Evolutionary conservation across 2,797 vertebrate genomes (phyloP).

Genomic region (Melanotaenia trifasciata): DNA sequence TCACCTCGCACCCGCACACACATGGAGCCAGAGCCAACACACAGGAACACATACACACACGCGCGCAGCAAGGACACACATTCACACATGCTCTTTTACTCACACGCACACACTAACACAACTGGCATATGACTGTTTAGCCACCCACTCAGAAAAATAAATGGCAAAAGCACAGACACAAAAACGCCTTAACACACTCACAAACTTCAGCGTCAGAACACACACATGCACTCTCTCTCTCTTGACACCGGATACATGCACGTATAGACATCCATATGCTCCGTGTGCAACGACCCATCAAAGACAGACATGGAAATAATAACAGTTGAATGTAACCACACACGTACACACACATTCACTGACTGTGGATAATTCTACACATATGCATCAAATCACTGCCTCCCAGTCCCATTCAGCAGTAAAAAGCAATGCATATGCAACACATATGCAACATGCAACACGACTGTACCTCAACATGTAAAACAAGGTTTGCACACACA

Average conservation of each 20-base stretch:
- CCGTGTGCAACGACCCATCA: conserved; percentile 78
- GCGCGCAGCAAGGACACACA: conserved; percentile 17
- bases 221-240: conserved; percentile 35
- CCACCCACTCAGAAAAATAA: conserved; percentile 82
- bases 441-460: conserved; percentile 66
- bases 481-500: conserved; percentile 40
- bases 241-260: conserved; percentile 73
- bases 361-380: conserved; percentile 76
- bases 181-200: conserved; percentile 47
- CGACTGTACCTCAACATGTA: conserved; percentile 46
- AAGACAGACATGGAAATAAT: conserved; percentile 80
- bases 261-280: conserved; percentile 75
- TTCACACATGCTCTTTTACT: conserved; percentile 19
- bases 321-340: conserved; percentile 72
- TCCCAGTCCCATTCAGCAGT: conserved; percentile 53
- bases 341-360: conserved; percentile 49
- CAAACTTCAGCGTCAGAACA: conserved; percentile 36
- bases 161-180: conserved; percentile 67
- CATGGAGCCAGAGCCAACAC: conserved; percentile 77
- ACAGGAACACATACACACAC: conserved; percentile 43
- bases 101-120: conserved; percentile 42
- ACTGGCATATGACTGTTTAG: conserved; percentile 74
- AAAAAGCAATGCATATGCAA: conserved; percentile 58
- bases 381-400: conserved; percentile 75
- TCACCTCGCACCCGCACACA: conserved; percentile 85